phyloP scores from a whole-genome alignment of 2,888 invertebrate species.

The Dusona sp. region DNA sequence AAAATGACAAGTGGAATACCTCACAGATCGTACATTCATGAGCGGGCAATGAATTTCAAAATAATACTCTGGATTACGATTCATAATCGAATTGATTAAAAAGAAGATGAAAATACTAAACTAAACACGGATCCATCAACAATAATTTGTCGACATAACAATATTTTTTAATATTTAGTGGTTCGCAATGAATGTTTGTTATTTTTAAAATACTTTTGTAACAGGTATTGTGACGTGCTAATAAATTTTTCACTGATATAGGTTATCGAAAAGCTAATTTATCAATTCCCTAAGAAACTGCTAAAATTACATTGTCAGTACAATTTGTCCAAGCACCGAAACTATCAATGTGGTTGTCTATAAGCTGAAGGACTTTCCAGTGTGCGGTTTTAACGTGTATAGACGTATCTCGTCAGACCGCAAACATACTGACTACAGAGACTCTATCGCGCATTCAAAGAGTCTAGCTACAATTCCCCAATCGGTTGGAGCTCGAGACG shows the following conservation, averaged over 20 bases:
- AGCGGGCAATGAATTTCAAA: no score
- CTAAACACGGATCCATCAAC: no score
- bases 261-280: no score
- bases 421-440: slow-evolving; percentile 50
- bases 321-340: slow-evolving; percentile 3
- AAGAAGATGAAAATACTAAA: no score
- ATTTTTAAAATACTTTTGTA: background rate
- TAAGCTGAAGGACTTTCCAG: slow-evolving; percentile 25
- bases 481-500: slow-evolving; percentile 26
- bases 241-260: background rate
- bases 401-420: slow-evolving; percentile 51
- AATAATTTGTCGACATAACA: background rate
- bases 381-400: slow-evolving; percentile 27
- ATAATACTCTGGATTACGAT: no score
- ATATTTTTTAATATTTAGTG: background rate
- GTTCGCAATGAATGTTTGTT: background rate
- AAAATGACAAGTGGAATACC: no score
- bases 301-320: background rate
- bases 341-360: slow-evolving; percentile 45
- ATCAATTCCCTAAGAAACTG: background rate
- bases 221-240: background rate
- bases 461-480: slow-evolving; percentile 40
- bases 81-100: no score
- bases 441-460: slow-evolving; percentile 24
- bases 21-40: no score